phyloP scores from a whole-genome alignment of 2,888 invertebrate species.

The Steromphala cineraria region DNA sequence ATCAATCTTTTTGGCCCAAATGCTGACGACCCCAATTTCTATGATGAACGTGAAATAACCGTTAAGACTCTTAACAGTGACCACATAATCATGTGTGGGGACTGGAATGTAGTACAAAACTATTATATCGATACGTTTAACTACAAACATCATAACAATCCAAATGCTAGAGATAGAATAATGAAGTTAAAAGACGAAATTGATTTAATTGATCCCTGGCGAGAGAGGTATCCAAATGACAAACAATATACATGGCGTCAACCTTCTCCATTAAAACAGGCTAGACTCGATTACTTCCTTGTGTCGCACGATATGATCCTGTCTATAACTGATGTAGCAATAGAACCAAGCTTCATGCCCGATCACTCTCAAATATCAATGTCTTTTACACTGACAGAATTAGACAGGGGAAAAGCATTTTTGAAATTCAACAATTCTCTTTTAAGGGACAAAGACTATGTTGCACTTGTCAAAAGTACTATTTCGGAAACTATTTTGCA shows the following conservation, averaged over 20 bases:
- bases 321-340: background rate
- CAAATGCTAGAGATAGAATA: conserved; percentile 18
- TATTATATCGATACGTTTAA: background rate
- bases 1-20: conserved; percentile 26
- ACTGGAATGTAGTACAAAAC: conserved; percentile 19
- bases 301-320: background rate
- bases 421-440: conserved; percentile 27
- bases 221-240: background rate
- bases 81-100: conserved; percentile 14
- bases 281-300: conserved; percentile 22
- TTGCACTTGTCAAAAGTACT: background rate
- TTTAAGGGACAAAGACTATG: conserved; percentile 1
- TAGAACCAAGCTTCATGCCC: conserved; percentile 12
- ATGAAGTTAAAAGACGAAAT: conserved; percentile 7
- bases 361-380: conserved; percentile 13
- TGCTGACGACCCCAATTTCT: conserved; percentile 24
- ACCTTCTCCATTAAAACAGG: conserved; percentile 20
- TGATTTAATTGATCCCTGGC: conserved; percentile 17
- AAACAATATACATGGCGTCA: conserved; percentile 16
- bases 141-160: conserved; percentile 15
- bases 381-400: conserved; percentile 4
- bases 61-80: background rate
- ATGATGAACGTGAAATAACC: background rate
- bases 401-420: conserved; percentile 15
- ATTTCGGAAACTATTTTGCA: too few relatives aligned